Evolutionary conservation across 2,797 vertebrate species (phyloP).

Genomic region (Muscicapa striata): DNA sequence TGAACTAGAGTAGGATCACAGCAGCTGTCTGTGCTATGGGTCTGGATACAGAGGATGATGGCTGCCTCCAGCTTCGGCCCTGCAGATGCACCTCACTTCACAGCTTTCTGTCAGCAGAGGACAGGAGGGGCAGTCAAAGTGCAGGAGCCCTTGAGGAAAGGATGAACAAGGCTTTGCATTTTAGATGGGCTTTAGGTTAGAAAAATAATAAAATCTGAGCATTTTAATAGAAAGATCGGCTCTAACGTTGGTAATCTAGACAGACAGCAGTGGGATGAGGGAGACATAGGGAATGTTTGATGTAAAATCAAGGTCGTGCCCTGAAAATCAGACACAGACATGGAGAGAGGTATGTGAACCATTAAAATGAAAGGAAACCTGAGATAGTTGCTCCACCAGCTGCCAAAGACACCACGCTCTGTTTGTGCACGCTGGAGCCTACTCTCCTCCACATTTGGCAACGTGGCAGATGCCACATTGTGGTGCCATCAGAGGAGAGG

Average conservation of each 20-base stretch:
- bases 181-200: slow-evolving; percentile 53
- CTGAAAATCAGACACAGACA: slow-evolving; percentile 72
- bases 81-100: neutral
- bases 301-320: slow-evolving; percentile 63
- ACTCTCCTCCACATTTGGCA: slow-evolving; percentile 24
- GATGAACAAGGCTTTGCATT: slow-evolving; percentile 53
- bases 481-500: slow-evolving; percentile 39
- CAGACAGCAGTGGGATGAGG: slow-evolving; percentile 64
- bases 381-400: slow-evolving; percentile 23
- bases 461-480: neutral
- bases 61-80: neutral
- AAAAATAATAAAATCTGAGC: slow-evolving; percentile 59
- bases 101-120: neutral
- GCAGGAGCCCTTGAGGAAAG: slow-evolving; percentile 17
- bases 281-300: slow-evolving; percentile 55
- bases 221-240: slow-evolving; percentile 72
- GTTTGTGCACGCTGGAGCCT: slow-evolving; percentile 4
- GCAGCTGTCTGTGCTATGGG: neutral
- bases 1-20: neutral
- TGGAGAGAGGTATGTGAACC: slow-evolving; percentile 48
- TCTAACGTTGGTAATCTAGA: slow-evolving; percentile 49
- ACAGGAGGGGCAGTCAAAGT: slow-evolving; percentile 20
- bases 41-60: neutral
- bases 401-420: neutral
- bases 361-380: slow-evolving; percentile 66